These are phyloP conservation scores for Hydraecia micacea DNA, from an alignment of 2,888 invertebrate species.

Conservation along the genomic window DNA sequence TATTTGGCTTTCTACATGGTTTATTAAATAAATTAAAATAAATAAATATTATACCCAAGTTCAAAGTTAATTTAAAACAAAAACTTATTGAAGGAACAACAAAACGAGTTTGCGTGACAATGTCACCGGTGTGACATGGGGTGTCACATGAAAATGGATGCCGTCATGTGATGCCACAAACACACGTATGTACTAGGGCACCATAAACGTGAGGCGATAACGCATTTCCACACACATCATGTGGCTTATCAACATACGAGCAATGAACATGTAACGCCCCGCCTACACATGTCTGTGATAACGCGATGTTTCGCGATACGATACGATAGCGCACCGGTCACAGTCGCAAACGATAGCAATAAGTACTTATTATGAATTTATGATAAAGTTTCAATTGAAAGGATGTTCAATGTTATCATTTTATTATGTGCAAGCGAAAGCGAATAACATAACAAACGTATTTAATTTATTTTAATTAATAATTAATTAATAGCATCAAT, in stretches of 20 bases:
- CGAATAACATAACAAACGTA: background rate
- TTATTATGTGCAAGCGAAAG: background rate
- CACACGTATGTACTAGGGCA: slow-evolving; percentile 79
- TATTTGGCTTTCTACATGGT: background rate
- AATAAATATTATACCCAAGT: background rate
- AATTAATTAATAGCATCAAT: no score
- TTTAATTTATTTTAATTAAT: background rate
- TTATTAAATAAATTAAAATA: background rate
- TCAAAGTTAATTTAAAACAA: background rate
- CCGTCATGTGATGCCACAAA: slow-evolving; percentile 80
- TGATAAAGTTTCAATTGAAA: background rate
- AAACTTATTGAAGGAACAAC: slow-evolving; percentile 33
- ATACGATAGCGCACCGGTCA: slow-evolving; percentile 21
- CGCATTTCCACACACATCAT: slow-evolving; percentile 64
- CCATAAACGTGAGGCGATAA: slow-evolving; percentile 69
- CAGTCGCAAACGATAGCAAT: background rate
- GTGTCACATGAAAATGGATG: slow-evolving; percentile 77
- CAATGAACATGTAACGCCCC: slow-evolving; percentile 44
- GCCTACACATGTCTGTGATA: slow-evolving; percentile 46
- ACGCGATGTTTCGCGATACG: slow-evolving; percentile 40
- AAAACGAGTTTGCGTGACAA: slow-evolving; percentile 54
- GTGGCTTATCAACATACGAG: slow-evolving; percentile 58
- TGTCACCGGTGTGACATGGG: slow-evolving; percentile 61
- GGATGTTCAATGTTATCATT: background rate
- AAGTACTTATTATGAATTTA: background rate